A percentile compares a stretch with the other conserved stretches of the same genome.
Conservation (phyloP, 2,797 vertebrate genomes). For the Diglossa cyanea region DNA sequence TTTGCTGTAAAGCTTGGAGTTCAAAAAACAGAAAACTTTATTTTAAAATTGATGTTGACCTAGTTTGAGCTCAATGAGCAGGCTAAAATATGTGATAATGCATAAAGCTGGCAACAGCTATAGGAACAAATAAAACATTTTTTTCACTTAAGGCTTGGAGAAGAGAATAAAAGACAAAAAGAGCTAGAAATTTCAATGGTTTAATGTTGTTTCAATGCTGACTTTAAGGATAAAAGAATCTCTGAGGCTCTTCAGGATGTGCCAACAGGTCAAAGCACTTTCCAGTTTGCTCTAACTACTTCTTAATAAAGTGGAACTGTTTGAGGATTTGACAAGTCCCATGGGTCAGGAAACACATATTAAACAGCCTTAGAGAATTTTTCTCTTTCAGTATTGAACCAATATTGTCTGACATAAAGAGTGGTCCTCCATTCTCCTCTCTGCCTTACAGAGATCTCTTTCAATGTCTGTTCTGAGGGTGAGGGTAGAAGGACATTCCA, state of each 20-base stretch:
- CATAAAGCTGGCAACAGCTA: not conserved
- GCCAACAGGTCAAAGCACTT: constrained; percentile 53
- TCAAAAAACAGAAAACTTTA: not conserved
- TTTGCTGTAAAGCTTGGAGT: not conserved
- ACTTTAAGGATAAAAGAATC: constrained; percentile 53
- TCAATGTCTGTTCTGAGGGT: not conserved
- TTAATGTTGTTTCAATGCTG: constrained; percentile 1
- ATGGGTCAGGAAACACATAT: constrained; percentile 56
- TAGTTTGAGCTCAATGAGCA: not conserved
- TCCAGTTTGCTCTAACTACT: constrained; percentile 50
- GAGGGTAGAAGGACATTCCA: not conserved
- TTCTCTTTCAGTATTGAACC: constrained; percentile 27
- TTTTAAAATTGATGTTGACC: not conserved
- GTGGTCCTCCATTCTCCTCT: not conserved
- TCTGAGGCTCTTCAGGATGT: constrained; percentile 51
- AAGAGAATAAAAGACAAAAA: constrained; percentile 1
- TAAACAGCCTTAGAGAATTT: constrained; percentile 41
- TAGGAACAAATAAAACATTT: not conserved
- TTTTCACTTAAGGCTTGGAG: not conserved
- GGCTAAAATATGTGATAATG: not conserved
- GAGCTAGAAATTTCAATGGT: not conserved
- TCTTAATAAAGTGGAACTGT: constrained; percentile 65
- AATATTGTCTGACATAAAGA: constrained; percentile 18
- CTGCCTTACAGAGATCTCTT: not conserved
- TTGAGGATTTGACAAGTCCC: constrained; percentile 65